Percentiles rank a stretch among this genome's conserved stretches.
Evolutionary conservation across 92 coral and sea anemone species (phyloP).

Genomic region (Pocillopora grandis): DNA sequence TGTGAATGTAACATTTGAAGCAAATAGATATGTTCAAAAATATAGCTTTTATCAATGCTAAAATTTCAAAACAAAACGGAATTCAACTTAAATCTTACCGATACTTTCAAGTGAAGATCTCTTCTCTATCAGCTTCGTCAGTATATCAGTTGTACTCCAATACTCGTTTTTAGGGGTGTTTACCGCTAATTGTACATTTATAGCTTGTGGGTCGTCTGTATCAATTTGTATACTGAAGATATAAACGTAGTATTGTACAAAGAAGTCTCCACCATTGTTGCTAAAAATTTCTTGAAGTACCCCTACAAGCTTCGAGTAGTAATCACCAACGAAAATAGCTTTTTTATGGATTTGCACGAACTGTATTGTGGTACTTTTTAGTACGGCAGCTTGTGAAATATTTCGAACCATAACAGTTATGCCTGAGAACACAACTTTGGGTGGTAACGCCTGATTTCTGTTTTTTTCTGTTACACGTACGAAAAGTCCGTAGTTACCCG

Average conservation of each 20-base stretch:
- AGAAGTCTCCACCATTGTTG: background rate
- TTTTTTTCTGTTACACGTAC: constrained; percentile 66
- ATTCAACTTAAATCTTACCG: constrained; percentile 47
- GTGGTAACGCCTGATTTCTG: constrained; percentile 31
- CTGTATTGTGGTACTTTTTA: constrained; percentile 73
- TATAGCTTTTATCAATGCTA: background rate
- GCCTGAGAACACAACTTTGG: constrained; percentile 63
- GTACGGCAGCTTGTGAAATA: constrained; percentile 63
- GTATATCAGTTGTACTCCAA: constrained; percentile 36
- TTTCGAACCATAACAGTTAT: constrained; percentile 63
- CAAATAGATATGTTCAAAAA: background rate
- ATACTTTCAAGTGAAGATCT: constrained; percentile 37
- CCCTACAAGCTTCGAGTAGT: constrained; percentile 43
- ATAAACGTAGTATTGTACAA: constrained; percentile 8
- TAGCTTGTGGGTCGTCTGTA: constrained; percentile 37
- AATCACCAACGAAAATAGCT: constrained; percentile 67
- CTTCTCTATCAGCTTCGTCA: constrained; percentile 42
- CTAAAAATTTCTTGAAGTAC: constrained; percentile 2
- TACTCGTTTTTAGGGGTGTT: background rate
- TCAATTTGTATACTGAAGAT: constrained; percentile 64
- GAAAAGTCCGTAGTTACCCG: constrained; percentile 53
- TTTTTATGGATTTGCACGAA: constrained; percentile 60
- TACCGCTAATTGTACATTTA: constrained; percentile 69
- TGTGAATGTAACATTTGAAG: background rate
- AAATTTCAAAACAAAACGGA: background rate